phyloP scores from a whole-genome alignment of 92 coral and sea anemone genomes.

The Umimayanthus chanpuru region DNA sequence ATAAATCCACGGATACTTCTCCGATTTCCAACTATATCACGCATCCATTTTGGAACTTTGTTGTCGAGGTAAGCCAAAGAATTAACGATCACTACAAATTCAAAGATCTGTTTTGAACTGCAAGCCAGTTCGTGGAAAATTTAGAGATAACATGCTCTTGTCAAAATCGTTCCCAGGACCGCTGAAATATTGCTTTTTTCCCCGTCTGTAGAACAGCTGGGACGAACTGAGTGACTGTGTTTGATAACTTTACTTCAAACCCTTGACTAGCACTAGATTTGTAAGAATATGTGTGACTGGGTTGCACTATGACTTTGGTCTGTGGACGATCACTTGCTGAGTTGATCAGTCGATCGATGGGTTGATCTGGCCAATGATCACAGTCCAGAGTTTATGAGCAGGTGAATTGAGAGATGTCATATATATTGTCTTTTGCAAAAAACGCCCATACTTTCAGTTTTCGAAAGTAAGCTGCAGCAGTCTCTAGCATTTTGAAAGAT shows the following conservation, averaged over 20 bases:
- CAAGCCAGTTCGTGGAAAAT: background rate
- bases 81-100: background rate
- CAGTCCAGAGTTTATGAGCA: no score
- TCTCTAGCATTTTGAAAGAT: no score
- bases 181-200: background rate
- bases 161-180: background rate
- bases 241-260: background rate
- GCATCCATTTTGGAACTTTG: slow-evolving; percentile 95
- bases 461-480: no score
- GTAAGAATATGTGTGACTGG: no score
- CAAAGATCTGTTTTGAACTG: background rate
- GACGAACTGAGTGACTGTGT: background rate
- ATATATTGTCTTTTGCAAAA: no score
- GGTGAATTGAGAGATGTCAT: no score
- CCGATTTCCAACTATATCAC: slow-evolving; percentile 91
- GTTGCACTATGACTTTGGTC: no score
- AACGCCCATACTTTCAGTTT: no score
- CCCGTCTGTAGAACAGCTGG: background rate
- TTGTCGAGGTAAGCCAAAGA: slow-evolving; percentile 76
- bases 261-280: background rate
- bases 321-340: no score
- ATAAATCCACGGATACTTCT: slow-evolving; percentile 88
- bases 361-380: no score
- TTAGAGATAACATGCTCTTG: no score
- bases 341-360: no score